These are phyloP conservation scores for Solea senegalensis DNA, from an alignment of 2,113 vertebrate genomes.

Conservation along the genomic window DNA sequence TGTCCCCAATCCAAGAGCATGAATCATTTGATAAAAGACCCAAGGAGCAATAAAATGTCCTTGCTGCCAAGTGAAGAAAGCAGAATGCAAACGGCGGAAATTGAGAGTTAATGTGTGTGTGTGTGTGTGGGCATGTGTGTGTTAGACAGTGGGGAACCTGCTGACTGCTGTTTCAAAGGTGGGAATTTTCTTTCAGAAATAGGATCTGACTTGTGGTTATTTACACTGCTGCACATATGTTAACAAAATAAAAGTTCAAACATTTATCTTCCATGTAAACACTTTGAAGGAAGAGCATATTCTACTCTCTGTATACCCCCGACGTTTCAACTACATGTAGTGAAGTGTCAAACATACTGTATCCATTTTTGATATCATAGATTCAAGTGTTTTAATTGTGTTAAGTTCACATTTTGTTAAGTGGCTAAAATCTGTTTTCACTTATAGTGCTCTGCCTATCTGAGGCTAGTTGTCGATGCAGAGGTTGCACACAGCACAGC, in stretches of 20 bases:
- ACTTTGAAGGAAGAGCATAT: background rate
- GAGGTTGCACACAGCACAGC: no score
- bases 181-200: slow-evolving; percentile 8
- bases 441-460: no score
- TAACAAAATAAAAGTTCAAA: no score
- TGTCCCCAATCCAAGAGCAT: slow-evolving; percentile 57
- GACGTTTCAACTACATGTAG: no score
- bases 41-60: slow-evolving; percentile 52
- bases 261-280: background rate
- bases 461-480: no score
- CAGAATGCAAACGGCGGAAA: slow-evolving; percentile 3
- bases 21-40: slow-evolving; percentile 63
- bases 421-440: no score
- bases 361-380: no score
- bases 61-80: slow-evolving; percentile 36
- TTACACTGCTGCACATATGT: background rate
- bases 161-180: slow-evolving; percentile 8
- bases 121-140: background rate
- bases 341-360: no score
- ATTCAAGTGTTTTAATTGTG: no score
- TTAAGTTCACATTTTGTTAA: no score
- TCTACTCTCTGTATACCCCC: no score
- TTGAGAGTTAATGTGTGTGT: background rate
- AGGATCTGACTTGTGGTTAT: background rate
- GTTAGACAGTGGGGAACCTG: background rate